phyloP scores from a whole-genome alignment of 2,113 vertebrate species.

The Paracanthobrama guichenoti region DNA sequence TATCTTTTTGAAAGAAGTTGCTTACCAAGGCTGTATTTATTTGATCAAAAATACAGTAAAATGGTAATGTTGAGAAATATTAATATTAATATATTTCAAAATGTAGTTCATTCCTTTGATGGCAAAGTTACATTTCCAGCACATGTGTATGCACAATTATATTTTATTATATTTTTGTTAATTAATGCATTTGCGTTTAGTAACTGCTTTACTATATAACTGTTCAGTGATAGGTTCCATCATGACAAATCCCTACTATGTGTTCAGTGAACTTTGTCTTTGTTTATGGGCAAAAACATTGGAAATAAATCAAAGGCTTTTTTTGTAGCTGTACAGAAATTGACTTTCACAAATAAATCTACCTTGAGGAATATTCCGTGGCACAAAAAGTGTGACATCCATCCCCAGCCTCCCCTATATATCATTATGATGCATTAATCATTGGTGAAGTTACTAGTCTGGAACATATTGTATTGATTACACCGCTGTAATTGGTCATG shows the following conservation, averaged over 20 bases:
- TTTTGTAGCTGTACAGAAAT: background rate
- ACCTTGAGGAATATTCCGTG: background rate
- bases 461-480: slow-evolving; percentile 39
- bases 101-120: background rate
- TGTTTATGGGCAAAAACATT: background rate
- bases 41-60: too few species aligned
- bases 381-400: background rate
- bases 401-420: background rate
- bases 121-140: background rate
- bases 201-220: background rate
- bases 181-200: background rate
- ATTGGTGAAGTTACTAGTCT: slow-evolving; percentile 23
- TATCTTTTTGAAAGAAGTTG: too few species aligned
- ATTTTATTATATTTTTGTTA: background rate
- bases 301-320: background rate
- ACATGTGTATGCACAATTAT: too few species aligned
- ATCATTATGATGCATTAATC: slow-evolving; percentile 33
- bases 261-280: background rate
- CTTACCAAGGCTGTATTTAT: too few species aligned
- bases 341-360: background rate
- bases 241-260: background rate
- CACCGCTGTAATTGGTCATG: slow-evolving; percentile 21
- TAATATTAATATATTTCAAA: background rate
- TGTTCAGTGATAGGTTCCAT: background rate
- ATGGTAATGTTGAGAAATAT: background rate